Evolutionary conservation across 2,113 vertebrate genomes (phyloP).

Genomic region (Clarias macrocephalus): DNA sequence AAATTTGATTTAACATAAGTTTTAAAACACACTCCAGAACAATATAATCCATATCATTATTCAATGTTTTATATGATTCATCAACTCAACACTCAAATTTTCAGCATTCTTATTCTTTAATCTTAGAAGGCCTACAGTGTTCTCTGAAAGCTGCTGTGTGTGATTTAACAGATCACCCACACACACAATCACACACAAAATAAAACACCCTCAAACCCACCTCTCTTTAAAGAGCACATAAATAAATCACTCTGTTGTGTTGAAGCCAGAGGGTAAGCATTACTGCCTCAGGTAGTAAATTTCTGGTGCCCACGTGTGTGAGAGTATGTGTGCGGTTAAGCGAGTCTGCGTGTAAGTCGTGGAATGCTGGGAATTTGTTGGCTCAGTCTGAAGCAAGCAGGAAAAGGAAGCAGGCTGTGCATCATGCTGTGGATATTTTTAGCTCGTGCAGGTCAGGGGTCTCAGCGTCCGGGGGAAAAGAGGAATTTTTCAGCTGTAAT

Average conservation of each 20-base stretch:
- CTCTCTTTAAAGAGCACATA: neutral
- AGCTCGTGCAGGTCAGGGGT: slow-evolving; percentile 67
- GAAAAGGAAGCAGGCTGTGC: slow-evolving; percentile 71
- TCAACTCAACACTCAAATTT: neutral
- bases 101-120: neutral
- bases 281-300: slow-evolving; percentile 33
- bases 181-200: neutral
- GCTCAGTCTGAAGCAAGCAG: slow-evolving; percentile 62
- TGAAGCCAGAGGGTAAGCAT: slow-evolving; percentile 35
- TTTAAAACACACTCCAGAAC: neutral
- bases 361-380: slow-evolving; percentile 58
- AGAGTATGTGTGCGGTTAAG: slow-evolving; percentile 21
- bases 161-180: slow-evolving; percentile 21
- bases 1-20: neutral
- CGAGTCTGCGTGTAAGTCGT: slow-evolving; percentile 32
- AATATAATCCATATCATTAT: neutral
- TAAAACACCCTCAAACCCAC: neutral
- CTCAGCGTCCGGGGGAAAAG: slow-evolving; percentile 61
- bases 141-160: neutral
- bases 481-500: slow-evolving; percentile 65
- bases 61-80: neutral
- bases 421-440: slow-evolving; percentile 77
- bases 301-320: slow-evolving; percentile 7
- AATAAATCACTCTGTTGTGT: slow-evolving; percentile 28
- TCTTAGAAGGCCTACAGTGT: neutral